Evolutionary conservation across 2,888 invertebrate genomes (phyloP).

Genomic region (Barypeithes pellucidus): DNA sequence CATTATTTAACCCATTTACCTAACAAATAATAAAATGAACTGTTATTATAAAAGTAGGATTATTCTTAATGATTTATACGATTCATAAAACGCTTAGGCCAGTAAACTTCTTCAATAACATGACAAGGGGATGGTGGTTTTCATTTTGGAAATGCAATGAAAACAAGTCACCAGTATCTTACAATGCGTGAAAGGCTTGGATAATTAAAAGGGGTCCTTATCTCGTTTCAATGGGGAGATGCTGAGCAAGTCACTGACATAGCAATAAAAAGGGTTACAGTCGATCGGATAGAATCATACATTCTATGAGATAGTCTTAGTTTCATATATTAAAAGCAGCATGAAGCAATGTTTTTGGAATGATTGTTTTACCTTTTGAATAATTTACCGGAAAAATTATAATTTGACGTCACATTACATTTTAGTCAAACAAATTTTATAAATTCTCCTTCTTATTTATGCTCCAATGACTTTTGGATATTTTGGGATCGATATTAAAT

Average conservation of each 20-base stretch:
- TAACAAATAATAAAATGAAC: not conserved
- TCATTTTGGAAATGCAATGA: constrained; percentile 49
- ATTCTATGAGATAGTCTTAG: constrained; percentile 4
- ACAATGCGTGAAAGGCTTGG: constrained; percentile 45
- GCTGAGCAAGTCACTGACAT: constrained; percentile 37
- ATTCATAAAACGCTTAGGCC: constrained; percentile 46
- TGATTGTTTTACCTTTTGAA: too few relatives aligned
- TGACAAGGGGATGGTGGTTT: constrained; percentile 43
- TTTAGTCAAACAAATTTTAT: too few relatives aligned
- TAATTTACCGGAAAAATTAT: too few relatives aligned
- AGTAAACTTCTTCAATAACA: constrained; percentile 45
- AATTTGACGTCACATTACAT: too few relatives aligned
- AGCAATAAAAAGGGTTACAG: constrained; percentile 49
- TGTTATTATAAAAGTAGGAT: not conserved
- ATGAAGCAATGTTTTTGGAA: too few relatives aligned
- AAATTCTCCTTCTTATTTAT: too few relatives aligned
- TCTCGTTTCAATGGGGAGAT: constrained; percentile 37
- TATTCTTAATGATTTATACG: constrained; percentile 28
- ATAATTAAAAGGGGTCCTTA: constrained; percentile 52
- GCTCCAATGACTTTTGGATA: too few relatives aligned
- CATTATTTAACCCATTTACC: not conserved
- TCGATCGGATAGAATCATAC: constrained; percentile 18
- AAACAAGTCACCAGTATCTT: constrained; percentile 49
- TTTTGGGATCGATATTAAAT: too few relatives aligned
- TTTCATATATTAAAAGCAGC: constrained; percentile 22